A percentile compares a stretch with the other conserved stretches of the same genome.
Conservation (phyloP, 1,140 invertebrate species). For the Scaptomyza montana region DNA sequence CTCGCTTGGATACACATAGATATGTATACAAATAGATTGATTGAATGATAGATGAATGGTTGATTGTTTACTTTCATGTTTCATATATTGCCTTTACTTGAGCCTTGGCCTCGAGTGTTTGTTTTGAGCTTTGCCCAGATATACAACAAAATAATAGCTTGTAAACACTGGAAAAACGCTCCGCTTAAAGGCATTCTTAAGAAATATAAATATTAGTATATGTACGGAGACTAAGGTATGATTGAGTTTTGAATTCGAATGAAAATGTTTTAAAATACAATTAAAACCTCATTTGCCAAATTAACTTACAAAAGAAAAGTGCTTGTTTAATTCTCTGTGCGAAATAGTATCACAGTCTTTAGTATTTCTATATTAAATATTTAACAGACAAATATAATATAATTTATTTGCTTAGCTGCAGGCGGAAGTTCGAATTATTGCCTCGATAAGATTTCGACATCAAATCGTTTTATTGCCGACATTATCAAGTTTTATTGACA, state of each 20-base stretch:
- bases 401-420: slow-evolving; percentile 63
- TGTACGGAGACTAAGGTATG: too few species aligned
- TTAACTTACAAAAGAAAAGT: too few species aligned
- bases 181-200: neutral
- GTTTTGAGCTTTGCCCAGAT: slow-evolving; percentile 26
- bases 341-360: slow-evolving; percentile 5
- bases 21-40: neutral
- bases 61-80: slow-evolving; percentile 36
- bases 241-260: too few species aligned
- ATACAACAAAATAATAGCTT: neutral
- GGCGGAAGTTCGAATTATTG: slow-evolving; percentile 22
- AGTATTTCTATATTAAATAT: slow-evolving; percentile 31
- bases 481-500: slow-evolving; percentile 56
- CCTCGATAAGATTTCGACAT: slow-evolving; percentile 46
- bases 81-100: slow-evolving; percentile 1
- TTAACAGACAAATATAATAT: slow-evolving; percentile 19
- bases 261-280: neutral
- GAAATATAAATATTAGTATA: too few species aligned
- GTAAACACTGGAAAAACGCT: too few species aligned
- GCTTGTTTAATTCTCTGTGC: too few species aligned
- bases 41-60: neutral
- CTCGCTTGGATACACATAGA: neutral
- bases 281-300: neutral
- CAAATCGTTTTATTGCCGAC: slow-evolving; percentile 1
- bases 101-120: slow-evolving; percentile 15